Evolutionary conservation across 2,797 vertebrate species (phyloP), one percentile per base, ranked within the genome.

Genomic region (Pyrocephalus nanus): DNA sequence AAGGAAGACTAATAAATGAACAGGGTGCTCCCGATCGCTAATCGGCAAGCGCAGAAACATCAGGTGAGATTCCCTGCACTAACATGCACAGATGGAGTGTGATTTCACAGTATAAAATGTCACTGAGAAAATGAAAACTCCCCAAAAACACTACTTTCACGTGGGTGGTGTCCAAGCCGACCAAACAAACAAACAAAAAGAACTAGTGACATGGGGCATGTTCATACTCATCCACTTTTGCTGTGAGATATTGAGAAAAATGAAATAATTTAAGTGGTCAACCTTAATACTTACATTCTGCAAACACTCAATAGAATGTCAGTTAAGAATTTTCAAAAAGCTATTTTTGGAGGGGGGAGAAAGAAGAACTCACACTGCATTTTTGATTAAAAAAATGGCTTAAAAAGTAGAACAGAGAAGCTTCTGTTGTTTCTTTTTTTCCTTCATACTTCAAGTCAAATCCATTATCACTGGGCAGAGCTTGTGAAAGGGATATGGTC

Each of bases 401-500:
- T 92, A n/a, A 43, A 62, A 92, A 90, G 78, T 74, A 87, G 78
- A 92, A 86, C 43, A 81, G 92, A 72, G 43, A 88, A 79, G 82
- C 73, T 74, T 61, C 71, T 42, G 90, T 66, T 61, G 42, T 47
- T 48, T 62, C 66, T 84, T 93, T 94, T 92, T 60, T 53, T 20
- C 47, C 64, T 81, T 70, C 89, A 48, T 92, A 94, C 40, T 47
- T 93, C 76, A 76, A 90, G 62, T 93, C 95, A 85, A 92, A 93
- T 85, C 88, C 84, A 94, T 93, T 94, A 96, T 93, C 92, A 80
- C 45, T 70, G 80, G 92, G 92, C 86, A 94, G 81, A 93, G 82
- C 73, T 93, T 91, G 86, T 92, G 86, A 93, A 92, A 97, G 76
- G 70, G 93, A 94, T 91, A 94, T 64, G 76, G 95, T 88, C 93